phyloP scores from a whole-genome alignment of 2,113 vertebrate species.

The Gobius niger region DNA sequence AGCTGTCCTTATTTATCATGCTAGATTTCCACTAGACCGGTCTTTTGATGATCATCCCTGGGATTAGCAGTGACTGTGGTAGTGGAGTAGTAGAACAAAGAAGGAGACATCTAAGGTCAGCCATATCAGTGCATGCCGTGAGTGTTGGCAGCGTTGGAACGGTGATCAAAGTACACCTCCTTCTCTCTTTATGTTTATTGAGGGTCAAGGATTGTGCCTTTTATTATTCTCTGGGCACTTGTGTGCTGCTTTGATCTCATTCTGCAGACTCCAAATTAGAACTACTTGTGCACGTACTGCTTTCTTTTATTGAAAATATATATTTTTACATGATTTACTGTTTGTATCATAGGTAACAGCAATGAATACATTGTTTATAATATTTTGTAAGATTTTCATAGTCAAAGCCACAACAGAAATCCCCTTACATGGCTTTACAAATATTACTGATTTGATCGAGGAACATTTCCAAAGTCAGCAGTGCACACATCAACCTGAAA shows the following conservation, averaged over 20 bases:
- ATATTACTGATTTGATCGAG: too few relatives aligned
- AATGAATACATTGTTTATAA: too few relatives aligned
- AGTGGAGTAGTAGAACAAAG: constrained; percentile 42
- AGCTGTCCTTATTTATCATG: constrained; percentile 46
- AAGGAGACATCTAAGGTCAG: constrained; percentile 53
- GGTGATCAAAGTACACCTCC: constrained; percentile 61
- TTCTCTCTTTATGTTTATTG: constrained; percentile 13
- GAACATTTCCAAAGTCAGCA: too few relatives aligned
- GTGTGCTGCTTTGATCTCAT: constrained; percentile 54
- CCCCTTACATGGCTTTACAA: too few relatives aligned
- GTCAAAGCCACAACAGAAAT: too few relatives aligned
- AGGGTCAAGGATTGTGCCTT: constrained; percentile 48
- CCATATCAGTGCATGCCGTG: constrained; percentile 27
- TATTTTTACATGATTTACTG: neutral
- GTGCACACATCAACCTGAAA: too few relatives aligned
- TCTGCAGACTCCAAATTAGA: neutral
- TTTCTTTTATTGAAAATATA: too few relatives aligned
- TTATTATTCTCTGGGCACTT: constrained; percentile 47
- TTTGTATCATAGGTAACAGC: too few relatives aligned
- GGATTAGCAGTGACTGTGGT: constrained; percentile 39
- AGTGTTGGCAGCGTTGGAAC: constrained; percentile 16
- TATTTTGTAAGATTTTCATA: too few relatives aligned
- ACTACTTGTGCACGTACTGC: neutral
- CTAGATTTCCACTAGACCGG: constrained; percentile 42
- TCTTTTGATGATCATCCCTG: constrained; percentile 48